A percentile compares a stretch with the other conserved stretches of the same genome.
These are phyloP conservation scores for Trisateles emortualis DNA, from an alignment of 2,888 invertebrate species.

Conservation along the genomic window DNA sequence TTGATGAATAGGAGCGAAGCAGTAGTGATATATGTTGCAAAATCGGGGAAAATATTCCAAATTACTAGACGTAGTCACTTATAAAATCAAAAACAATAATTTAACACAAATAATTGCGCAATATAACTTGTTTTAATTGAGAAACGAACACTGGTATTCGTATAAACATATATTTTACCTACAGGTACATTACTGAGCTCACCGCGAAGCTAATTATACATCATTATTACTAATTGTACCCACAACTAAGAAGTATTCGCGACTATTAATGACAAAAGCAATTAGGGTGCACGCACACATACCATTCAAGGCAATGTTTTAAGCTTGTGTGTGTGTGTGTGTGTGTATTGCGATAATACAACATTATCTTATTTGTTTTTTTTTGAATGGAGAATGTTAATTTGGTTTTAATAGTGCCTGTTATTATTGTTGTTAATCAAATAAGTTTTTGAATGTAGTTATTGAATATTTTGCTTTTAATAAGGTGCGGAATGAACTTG, in stretches of 20 bases:
- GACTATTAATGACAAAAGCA: conserved; percentile 87
- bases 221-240: conserved; percentile 86
- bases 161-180: conserved; percentile 21
- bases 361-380: conserved; percentile 36
- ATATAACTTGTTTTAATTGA: conserved; percentile 8
- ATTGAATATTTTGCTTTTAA: not conserved
- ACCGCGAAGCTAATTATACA: conserved; percentile 78
- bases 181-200: conserved; percentile 52
- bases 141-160: not conserved
- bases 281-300: conserved; percentile 81
- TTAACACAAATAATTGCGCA: conserved; percentile 5
- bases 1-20: too few species aligned
- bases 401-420: conserved; percentile 28
- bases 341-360: conserved; percentile 21
- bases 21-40: too few species aligned
- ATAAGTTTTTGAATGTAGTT: not conserved
- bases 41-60: not conserved
- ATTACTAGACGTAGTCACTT: not conserved
- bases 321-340: conserved; percentile 16
- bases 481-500: too few species aligned
- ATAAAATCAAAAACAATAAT: not conserved
- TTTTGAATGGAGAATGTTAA: conserved; percentile 28
- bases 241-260: conserved; percentile 84
- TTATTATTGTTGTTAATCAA: not conserved
- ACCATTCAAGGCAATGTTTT: conserved; percentile 44